Percentiles rank a stretch among this genome's conserved stretches.
Evolutionary conservation across 1,140 invertebrate genomes (phyloP).

Genomic region (Bombyx mori): ASM3026992v2 NC_085128.1:2926501-2927000

Average conservation of each 20-base stretch:
- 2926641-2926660: constrained; percentile 96
- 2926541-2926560: constrained; percentile 48
- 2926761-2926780: no score
- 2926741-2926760: background rate
- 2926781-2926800: no score
- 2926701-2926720: constrained; percentile 12
- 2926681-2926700: constrained; percentile 58
- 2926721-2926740: background rate
- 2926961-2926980: no score
- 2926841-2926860: no score
- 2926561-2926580: constrained; percentile 3
- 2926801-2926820: no score
- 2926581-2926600: constrained; percentile 67
- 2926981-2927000: no score
- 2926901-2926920: no score
- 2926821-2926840: no score
- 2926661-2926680: constrained; percentile 90
- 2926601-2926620: constrained; percentile 74
- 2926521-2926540: constrained; percentile 30
- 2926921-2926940: no score
- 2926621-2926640: constrained; percentile 82
- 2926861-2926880: no score
- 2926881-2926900: no score
- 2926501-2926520: constrained; percentile 45
- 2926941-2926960: no score